Evolutionary conservation across 2,797 vertebrate species (phyloP), one percentile per base, ranked within the genome.

Genomic region (Heliangelus exortis): DNA sequence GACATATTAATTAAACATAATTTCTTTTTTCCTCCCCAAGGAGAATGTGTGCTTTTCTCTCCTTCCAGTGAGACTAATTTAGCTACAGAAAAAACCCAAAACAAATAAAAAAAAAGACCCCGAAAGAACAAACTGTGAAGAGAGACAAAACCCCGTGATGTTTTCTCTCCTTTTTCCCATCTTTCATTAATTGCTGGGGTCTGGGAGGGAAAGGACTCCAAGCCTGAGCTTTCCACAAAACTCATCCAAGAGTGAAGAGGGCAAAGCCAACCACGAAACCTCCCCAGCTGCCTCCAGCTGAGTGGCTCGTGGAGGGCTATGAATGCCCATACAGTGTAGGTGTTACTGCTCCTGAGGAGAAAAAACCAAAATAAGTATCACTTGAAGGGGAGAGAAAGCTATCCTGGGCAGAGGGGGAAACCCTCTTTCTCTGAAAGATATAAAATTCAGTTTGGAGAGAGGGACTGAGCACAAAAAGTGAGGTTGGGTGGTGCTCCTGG

Each of bases 191-290:
- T 85, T 84, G 96, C 89, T 95, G 66, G 74, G 96, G 67, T 90
- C 94, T 87, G 92, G 69, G 45, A 68, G 92, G 90, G 86, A 61
- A 91, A 94, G 92, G 94, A 83, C 87, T 96, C 79, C 66, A 55
- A 87, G 75, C n/a, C 78, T 1, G 1, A 71, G 96, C 95, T 97
- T 96, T 97, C 97, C 96, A 97, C 97, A 97, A 97, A 98, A 98
- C 97, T 97, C 96, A 95, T 94, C 97, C 97, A 94, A 97, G 98
- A 98, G 98, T 97, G 97, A 98, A 98, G 97, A 98, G 98, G 96
- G 97, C 95, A 90, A 47, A 97, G 92, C 50, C 14, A 85, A 97
- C 51, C 94, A 59, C 96, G 97, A 94, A 96, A 97, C 96, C 96
- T 89, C 96, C 97, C 97, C 98, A 98, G 97, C 97, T 98, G 98